phyloP scores from a whole-genome alignment of 2,113 vertebrate species.

The Butorides virescens region DNA sequence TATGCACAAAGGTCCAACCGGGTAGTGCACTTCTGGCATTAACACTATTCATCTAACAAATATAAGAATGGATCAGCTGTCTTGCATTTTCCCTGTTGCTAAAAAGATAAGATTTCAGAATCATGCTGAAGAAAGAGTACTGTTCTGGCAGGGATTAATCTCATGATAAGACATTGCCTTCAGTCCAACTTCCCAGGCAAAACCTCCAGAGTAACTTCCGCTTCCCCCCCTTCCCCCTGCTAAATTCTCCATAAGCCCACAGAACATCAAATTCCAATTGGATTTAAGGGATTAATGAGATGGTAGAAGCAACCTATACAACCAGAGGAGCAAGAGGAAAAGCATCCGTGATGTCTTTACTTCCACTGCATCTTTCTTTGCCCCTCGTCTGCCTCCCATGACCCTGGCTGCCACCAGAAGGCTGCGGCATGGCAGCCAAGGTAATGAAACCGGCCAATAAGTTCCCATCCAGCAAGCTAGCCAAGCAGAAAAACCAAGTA shows the following conservation, averaged over 20 bases:
- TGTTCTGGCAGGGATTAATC: not conserved
- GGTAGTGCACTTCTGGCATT: not conserved
- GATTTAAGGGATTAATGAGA: not conserved
- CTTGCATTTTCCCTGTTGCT: not conserved
- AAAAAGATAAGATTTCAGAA: not conserved
- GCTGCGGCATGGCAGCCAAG: fast-evolving
- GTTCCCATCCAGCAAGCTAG: not conserved
- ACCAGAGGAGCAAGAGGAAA: not conserved
- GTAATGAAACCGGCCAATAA: not conserved
- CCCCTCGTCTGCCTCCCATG: not conserved
- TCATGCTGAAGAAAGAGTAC: not conserved
- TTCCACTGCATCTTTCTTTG: not conserved
- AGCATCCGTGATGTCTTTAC: fast-evolving
- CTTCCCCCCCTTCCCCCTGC: not conserved
- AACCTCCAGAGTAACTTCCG: not conserved
- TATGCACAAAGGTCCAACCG: not conserved
- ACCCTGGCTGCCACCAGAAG: not conserved
- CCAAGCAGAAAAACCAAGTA: not conserved
- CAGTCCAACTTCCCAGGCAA: not conserved
- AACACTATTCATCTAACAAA: not conserved
- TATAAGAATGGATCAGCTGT: not conserved
- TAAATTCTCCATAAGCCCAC: not conserved
- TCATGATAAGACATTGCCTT: not conserved
- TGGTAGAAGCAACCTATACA: not conserved
- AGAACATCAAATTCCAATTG: not conserved